phyloP scores from a whole-genome alignment of 2,797 vertebrate species.

The Sarcophilus harrisii region DNA sequence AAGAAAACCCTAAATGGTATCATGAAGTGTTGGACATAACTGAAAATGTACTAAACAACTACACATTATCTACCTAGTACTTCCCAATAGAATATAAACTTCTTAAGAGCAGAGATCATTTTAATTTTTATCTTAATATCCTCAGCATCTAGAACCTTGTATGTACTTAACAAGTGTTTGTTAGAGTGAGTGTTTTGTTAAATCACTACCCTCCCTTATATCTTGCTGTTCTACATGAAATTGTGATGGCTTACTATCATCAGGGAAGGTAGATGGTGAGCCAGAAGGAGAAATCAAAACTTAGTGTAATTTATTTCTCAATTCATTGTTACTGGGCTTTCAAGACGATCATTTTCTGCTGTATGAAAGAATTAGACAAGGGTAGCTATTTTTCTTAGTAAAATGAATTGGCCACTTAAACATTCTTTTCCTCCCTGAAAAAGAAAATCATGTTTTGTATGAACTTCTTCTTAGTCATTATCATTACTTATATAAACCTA shows the following conservation, averaged over 20 bases:
- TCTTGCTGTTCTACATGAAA: not conserved
- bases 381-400: constrained; percentile 66
- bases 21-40: not conserved
- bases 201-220: constrained; percentile 30
- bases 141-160: not conserved
- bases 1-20: not conserved
- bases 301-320: constrained; percentile 49
- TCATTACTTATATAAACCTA: constrained; percentile 45
- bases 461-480: constrained; percentile 40
- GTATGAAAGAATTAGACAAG: constrained; percentile 63
- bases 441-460: constrained; percentile 50
- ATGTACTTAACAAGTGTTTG: not conserved
- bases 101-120: not conserved
- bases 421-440: constrained; percentile 41
- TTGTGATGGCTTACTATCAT: constrained; percentile 28
- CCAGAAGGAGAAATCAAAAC: constrained; percentile 55
- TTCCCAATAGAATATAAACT: not conserved
- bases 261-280: not conserved
- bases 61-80: not conserved
- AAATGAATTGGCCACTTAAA: constrained; percentile 54
- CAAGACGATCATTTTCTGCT: constrained; percentile 68
- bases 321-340: constrained; percentile 49
- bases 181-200: constrained; percentile 12
- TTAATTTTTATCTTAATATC: not conserved
- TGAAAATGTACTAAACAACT: not conserved